Evolutionary conservation across 2,113 vertebrate species (phyloP).

Genomic region (Carassius auratus): DNA sequence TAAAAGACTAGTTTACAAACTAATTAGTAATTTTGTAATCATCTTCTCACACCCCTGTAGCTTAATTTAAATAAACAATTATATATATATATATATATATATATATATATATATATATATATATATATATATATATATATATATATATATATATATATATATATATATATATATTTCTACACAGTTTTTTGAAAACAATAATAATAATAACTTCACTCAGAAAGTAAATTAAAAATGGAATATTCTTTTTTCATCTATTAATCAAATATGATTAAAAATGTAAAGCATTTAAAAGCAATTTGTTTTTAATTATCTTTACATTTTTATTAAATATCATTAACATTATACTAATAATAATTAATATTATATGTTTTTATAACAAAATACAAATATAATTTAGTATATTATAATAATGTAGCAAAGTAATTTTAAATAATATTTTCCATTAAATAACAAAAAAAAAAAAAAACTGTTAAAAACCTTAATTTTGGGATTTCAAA

Average conservation of each 20-base stretch:
- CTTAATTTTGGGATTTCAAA: background rate
- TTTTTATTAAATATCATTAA: no score
- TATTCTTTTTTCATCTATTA: background rate
- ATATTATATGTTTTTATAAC: background rate
- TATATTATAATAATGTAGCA: background rate
- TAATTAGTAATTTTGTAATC: background rate
- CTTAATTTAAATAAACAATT: background rate
- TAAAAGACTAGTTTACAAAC: background rate
- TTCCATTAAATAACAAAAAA: background rate
- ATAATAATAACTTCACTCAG: background rate
- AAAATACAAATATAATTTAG: background rate
- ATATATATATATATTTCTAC: no score
- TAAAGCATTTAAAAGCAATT: background rate
- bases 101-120: no score
- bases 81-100: no score
- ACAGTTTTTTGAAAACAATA: no score
- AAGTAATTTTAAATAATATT: background rate
- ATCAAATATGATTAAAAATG: background rate
- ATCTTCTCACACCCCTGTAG: background rate
- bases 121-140: no score
- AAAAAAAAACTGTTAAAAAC: background rate
- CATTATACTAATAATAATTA: no score
- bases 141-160: no score
- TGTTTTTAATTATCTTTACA: no score
- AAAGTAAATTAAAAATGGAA: background rate